phyloP scores from a whole-genome alignment of 2,797 vertebrate genomes.

The Huso huso region DNA sequence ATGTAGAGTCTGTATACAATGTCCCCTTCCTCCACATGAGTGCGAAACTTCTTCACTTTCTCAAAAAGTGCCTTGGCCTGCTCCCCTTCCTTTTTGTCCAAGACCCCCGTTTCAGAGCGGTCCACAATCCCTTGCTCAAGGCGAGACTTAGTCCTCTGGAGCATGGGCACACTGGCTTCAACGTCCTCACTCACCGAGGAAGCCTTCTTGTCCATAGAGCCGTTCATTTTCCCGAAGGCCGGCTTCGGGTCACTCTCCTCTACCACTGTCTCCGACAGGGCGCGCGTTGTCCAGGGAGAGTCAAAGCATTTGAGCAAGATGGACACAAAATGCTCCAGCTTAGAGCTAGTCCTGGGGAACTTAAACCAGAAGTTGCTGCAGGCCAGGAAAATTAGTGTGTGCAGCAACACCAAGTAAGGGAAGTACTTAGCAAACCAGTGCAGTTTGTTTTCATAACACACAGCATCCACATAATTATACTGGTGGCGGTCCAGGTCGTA shows the following conservation, averaged over 20 bases:
- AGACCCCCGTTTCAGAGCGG: conserved; percentile 82
- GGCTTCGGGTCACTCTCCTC: conserved; percentile 95
- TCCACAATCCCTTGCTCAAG: conserved; percentile 95
- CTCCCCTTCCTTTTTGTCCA: conserved; percentile 97
- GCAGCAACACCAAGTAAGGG: conserved; percentile 90
- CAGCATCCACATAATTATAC: conserved; percentile 94
- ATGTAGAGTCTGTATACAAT: conserved; percentile 95
- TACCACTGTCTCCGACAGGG: conserved; percentile 91
- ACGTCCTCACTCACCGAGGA: conserved; percentile 91
- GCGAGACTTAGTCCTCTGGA: conserved; percentile 86
- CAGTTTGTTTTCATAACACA: conserved; percentile 92
- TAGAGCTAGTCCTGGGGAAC: conserved; percentile 93
- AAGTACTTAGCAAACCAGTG: conserved; percentile 99
- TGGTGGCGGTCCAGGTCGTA: conserved; percentile 91
- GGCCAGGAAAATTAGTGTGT: conserved; percentile 92
- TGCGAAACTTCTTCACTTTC: conserved; percentile 96
- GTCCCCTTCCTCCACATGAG: conserved; percentile 93
- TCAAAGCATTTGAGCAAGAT: conserved; percentile 97
- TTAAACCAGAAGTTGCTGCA: conserved; percentile 99
- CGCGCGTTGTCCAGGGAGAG: conserved; percentile 95
- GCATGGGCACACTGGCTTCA: conserved; percentile 90
- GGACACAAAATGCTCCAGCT: conserved; percentile 96
- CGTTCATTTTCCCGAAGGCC: conserved; percentile 88
- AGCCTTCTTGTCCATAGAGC: conserved; percentile 90
- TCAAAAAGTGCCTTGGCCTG: conserved; percentile 96